phyloP scores from a whole-genome alignment of 2,888 invertebrate species.

The Arenicola marina region DNA sequence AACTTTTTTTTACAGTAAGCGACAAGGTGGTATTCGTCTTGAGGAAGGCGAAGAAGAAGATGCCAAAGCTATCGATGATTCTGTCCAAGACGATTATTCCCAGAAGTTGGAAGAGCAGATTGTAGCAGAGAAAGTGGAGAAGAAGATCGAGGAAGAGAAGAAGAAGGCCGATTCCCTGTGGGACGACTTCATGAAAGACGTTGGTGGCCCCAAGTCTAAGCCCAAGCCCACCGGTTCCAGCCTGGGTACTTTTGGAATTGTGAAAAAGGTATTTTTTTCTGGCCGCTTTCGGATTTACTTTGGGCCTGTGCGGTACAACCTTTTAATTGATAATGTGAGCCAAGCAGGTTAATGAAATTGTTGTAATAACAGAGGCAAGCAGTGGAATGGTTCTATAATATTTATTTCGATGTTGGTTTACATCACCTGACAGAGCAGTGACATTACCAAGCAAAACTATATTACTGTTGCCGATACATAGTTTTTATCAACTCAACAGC shows the following conservation, averaged over 20 bases:
- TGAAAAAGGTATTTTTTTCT: too few species aligned
- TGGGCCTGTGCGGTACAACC: too few species aligned
- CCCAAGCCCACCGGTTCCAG: slow-evolving; percentile 9
- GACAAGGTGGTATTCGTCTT: slow-evolving; percentile 46
- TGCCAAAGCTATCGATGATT: slow-evolving; percentile 8
- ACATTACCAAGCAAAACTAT: too few species aligned
- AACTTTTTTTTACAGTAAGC: slow-evolving; percentile 34
- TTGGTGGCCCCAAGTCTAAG: slow-evolving; percentile 36
- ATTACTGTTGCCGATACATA: too few species aligned
- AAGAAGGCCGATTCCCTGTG: slow-evolving; percentile 56
- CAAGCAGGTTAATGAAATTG: too few species aligned
- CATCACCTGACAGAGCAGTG: too few species aligned
- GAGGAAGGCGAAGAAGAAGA: slow-evolving; percentile 32
- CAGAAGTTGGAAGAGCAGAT: not conserved
- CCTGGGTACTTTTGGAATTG: slow-evolving; percentile 7
- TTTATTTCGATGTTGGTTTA: too few species aligned
- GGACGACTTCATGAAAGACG: slow-evolving; percentile 59
- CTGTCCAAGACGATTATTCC: slow-evolving; percentile 12
- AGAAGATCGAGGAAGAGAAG: slow-evolving; percentile 51
- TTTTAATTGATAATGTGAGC: too few species aligned
- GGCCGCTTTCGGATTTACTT: too few species aligned
- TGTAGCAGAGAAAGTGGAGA: slow-evolving; percentile 37
- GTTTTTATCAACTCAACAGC: too few species aligned
- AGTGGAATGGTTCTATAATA: too few species aligned
- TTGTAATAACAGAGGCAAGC: too few species aligned